phyloP scores from a whole-genome alignment of 2,888 invertebrate species.

The Melieria picta region DNA sequence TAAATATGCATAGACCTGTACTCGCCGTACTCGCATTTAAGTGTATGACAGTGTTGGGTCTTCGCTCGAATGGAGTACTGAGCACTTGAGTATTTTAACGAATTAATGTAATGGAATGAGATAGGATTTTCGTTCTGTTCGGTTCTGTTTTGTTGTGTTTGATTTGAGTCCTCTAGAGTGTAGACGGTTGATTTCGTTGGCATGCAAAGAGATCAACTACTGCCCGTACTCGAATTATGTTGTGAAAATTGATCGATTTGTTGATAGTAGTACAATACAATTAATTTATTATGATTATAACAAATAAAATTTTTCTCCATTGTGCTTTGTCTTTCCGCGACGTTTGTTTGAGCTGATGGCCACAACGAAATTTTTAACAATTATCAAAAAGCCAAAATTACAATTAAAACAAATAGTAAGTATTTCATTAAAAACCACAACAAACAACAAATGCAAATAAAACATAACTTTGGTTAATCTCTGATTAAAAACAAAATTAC shows the following conservation, averaged over 20 bases:
- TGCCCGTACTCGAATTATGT: too few species aligned
- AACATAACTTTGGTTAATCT: not conserved
- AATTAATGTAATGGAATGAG: too few species aligned
- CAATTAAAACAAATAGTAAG: constrained; percentile 62
- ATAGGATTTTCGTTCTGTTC: too few species aligned
- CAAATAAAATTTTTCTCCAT: constrained; percentile 61
- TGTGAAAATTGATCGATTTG: too few species aligned
- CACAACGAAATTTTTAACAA: constrained; percentile 63
- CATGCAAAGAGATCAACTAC: too few species aligned
- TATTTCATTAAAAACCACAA: constrained; percentile 50
- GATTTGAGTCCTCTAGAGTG: too few species aligned
- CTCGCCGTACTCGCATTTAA: too few species aligned
- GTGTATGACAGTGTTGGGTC: too few species aligned
- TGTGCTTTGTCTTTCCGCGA: constrained; percentile 68
- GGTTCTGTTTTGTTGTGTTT: too few species aligned
- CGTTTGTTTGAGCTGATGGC: constrained; percentile 66
- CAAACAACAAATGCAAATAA: constrained; percentile 33
- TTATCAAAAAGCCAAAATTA: constrained; percentile 61
- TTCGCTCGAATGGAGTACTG: too few species aligned
- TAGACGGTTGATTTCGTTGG: too few species aligned
- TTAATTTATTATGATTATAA: constrained; percentile 44
- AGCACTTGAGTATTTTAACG: too few species aligned
- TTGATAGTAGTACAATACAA: constrained; percentile 5
- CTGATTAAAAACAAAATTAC: constrained; percentile 8
- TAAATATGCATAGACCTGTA: not conserved